A percentile compares a stretch with the other conserved stretches of the same genome.
Evolutionary conservation across 2,797 vertebrate species (phyloP).

Genomic region (Catostomus latipinnis): DNA sequence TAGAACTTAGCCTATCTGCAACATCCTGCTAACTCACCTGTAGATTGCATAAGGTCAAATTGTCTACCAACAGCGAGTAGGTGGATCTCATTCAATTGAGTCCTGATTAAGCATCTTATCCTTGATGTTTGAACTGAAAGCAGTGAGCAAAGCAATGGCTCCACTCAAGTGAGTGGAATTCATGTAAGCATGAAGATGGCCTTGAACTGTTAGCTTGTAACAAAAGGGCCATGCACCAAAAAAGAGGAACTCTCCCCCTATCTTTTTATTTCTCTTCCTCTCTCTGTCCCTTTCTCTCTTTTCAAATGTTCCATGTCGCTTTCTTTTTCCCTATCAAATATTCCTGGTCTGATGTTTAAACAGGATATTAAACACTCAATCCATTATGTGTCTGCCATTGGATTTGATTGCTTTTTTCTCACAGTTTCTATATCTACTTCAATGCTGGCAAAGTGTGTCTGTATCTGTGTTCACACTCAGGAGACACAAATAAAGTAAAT

Average conservation of each 20-base stretch:
- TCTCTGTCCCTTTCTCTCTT: neutral
- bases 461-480: neutral
- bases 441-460: neutral
- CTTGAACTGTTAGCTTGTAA: constrained; percentile 10
- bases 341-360: neutral
- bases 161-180: constrained; percentile 26
- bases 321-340: neutral
- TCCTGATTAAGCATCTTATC: constrained; percentile 29
- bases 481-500: neutral
- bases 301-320: too few species aligned
- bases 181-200: constrained; percentile 4
- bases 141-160: neutral
- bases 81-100: constrained; percentile 21
- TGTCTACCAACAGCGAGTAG: constrained; percentile 23
- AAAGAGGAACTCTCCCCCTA: neutral
- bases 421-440: neutral
- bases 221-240: constrained; percentile 9
- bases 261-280: neutral
- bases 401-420: neutral
- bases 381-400: neutral
- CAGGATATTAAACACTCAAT: constrained; percentile 6
- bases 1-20: too few species aligned
- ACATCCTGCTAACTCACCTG: neutral
- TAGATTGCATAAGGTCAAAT: constrained; percentile 14
- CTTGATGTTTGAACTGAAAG: constrained; percentile 28